Evolutionary conservation across 1,140 invertebrate species (phyloP), one percentile per base, ranked within the genome.

Genomic region (Ceratina australensis): DNA sequence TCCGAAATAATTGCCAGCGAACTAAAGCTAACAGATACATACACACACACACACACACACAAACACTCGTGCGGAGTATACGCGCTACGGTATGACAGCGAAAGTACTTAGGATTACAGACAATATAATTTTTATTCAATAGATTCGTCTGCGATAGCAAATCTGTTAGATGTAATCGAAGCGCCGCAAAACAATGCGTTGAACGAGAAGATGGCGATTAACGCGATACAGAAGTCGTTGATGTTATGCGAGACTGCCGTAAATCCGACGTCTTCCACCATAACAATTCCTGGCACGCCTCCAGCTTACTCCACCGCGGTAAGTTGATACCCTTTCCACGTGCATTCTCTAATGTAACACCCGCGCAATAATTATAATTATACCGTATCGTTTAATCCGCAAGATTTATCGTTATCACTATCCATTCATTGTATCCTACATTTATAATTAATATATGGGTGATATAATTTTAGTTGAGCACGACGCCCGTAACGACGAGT

Each of bases 191-290:
- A 90, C 57, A 85, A 93, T 88, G 93, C 93, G 52, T 90, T 94
- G 81, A 95, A 95, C 83, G 96, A 97, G 86, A 95, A 95, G 88
- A 94, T 96, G 91, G 97, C 96, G 20, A 98, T 98, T 68, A 96
- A 95, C 87, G 96, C 95, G 13, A 99, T 99, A 87, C 96, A 97
- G 86, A 95, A 97, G 89, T 96, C 96, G 87, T 93, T 99, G 74
- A 98, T 98, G 97, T 96, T 95, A 84, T 95, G 93, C 84, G 95
- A 95, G 90, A 96, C 95, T 89, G 94, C 91, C 65, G 94, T 94
- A 75, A 94, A 93, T 90, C 93, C 95, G 61, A 93, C 94, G 67
- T 94, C 95, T 84, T 95, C 94, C 84, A 93, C 94, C 50, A 93
- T 93, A 80, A 91, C 93, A 24, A 88, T 94, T 78, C 89, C 93